Evolutionary conservation across 2,113 vertebrate species (phyloP), one percentile per base, ranked within the genome.

Genomic region (Globicephala melas): DNA sequence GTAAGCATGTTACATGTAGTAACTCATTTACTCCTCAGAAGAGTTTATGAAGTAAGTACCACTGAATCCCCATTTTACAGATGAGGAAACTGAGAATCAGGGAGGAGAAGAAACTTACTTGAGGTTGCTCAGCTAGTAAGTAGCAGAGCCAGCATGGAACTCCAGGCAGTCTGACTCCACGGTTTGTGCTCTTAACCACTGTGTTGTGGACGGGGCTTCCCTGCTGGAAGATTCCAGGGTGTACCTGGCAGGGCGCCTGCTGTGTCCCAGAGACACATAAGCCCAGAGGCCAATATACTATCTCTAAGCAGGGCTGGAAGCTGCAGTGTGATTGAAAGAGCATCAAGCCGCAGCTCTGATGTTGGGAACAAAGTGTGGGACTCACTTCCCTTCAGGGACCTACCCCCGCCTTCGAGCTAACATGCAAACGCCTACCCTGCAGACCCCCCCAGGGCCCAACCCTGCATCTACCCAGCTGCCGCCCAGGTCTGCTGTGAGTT

Each of bases 401-500:
- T 53, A 28, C 23, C 12, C 0, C 36, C 11, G 15, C 20, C 62
- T 25, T 13, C 31, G 7, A n/a, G 68, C 26, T 47, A 38, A 36
- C 12, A 50, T 0, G n/a, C 13, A 47, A 31, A 65, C 2, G 0
- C 10, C 7, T 7, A 10, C 41, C 20, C 47, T 20, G 33, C 55
- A 47, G 53, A 21, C 10, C 55, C 25, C 36, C 1, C 26, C 21
- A 1, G 5, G 25, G 8, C 25, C 53, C 77, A 41, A 7, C 6
- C 33, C 15, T 2, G 36, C 58, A 3, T 3, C 58, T 50, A 20
- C 7, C 17, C 14, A 26, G 0, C 26, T 2, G 25, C 63, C 10
- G 0, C 15, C 36, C 25, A 21, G 31, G 0, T 2, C 81, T 10
- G 0, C 41, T 7, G 26, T 8, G 3, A 12, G 23, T 10, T 53